Base-by-base conservation (phyloP, 2,797 vertebrate species). In the Chaunax sp. region DNA sequence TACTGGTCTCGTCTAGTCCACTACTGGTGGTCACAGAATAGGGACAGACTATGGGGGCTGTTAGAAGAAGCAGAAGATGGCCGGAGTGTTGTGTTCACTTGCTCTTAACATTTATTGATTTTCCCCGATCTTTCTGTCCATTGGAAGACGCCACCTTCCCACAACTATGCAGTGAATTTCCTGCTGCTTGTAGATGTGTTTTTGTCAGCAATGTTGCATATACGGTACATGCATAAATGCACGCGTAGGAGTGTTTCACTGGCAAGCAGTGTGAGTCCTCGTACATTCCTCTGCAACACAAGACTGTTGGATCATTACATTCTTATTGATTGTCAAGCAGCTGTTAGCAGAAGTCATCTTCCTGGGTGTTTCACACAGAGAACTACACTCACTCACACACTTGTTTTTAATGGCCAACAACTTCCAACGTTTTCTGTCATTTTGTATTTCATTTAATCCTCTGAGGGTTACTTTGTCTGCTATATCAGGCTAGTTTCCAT, bases 91-190 rank as follows among this genome's bases (percentile, higher is more conserved):
- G 1, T 6, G 20, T 81, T 77, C 64, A 46, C 61, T 49, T 61
- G 22, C 5, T 59, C 55, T 81, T 67, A 54, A 38, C 58, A 41
- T 53, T 28, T 81, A 87, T 85, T 71, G 80, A 87, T 89, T 72
- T 46, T 8, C 44, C 47, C 50, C 5, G 0, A n/a, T 20, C 22
- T 53, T 37, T 26, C 12, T 69, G 44, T 52, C 38, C 35, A 28
- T 76, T 41, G 63, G 55, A 60, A 64, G 28, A 61, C 64, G 50
- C 55, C 8, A 44, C 22, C 47, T 82, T 86, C 52, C 46, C 72
- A 63, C 1, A 1, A 37, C 64, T 49, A 2, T 40, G 33, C 26
- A 44, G 63, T 76, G 43, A 22, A 62, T 67, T 58, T 58, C 25
- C 50, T 73, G 56, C 58, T 28, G 35, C 35, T 33, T 33, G 12